A percentile compares a stretch with the other conserved stretches of the same genome.
Evolutionary conservation across 2,797 vertebrate species (phyloP).

Genomic region (Mus minutoides): DNA sequence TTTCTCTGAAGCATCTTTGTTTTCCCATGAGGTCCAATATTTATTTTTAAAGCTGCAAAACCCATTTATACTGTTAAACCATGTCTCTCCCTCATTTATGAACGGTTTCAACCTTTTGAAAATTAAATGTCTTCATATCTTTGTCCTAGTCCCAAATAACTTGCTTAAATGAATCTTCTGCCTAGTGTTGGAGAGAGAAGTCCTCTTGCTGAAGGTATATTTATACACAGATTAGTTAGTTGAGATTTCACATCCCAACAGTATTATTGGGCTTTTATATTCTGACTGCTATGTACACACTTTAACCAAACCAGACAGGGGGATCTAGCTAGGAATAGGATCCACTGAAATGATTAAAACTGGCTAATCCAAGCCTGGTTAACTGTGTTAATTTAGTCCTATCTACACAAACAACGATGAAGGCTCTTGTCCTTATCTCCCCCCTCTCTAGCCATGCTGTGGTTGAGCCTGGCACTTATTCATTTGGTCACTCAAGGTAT

Average conservation of each 20-base stretch:
- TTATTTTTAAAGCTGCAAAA: not conserved
- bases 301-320: not conserved
- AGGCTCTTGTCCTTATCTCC: not conserved
- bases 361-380: not conserved
- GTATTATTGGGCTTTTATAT: not conserved
- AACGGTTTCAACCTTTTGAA: not conserved
- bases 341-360: not conserved
- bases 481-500: not conserved
- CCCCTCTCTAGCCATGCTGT: not conserved
- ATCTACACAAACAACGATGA: no score
- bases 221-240: no score
- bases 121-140: not conserved
- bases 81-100: no score
- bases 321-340: not conserved
- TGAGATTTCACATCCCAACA: not conserved
- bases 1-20: not conserved
- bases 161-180: not conserved
- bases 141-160: not conserved
- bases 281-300: not conserved
- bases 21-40: not conserved
- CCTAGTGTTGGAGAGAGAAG: not conserved
- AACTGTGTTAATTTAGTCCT: not conserved
- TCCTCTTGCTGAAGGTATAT: not conserved
- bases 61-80: not conserved
- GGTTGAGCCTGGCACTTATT: not conserved